phyloP scores from a whole-genome alignment of 2,797 vertebrate genomes.

The Lates japonicus region DNA sequence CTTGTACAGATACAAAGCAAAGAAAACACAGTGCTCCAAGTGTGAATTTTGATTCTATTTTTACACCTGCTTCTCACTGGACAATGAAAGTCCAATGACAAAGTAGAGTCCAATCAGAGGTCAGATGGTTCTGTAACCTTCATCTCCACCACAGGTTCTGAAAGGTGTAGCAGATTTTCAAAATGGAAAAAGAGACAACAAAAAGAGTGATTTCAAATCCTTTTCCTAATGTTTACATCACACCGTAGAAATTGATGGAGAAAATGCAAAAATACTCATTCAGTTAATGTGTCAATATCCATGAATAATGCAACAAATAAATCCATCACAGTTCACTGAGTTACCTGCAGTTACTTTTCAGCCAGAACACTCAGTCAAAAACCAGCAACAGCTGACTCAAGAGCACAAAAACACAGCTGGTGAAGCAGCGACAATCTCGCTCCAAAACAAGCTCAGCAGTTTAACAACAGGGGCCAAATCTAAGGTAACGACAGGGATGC shows the following conservation, averaged over 20 bases:
- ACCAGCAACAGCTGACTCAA: conserved; percentile 41
- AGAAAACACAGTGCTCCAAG: too few relatives aligned
- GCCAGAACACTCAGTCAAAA: conserved; percentile 41
- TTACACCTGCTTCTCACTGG: too few relatives aligned
- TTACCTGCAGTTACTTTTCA: conserved; percentile 43
- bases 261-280: conserved; percentile 25
- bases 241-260: background rate
- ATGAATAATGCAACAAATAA: conserved; percentile 36
- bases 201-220: background rate
- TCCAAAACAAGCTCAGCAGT: conserved; percentile 76
- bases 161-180: too few relatives aligned
- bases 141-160: too few relatives aligned
- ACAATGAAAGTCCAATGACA: too few relatives aligned
- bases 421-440: conserved; percentile 58
- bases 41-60: too few relatives aligned
- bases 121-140: too few relatives aligned
- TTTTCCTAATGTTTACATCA: background rate
- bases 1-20: too few relatives aligned
- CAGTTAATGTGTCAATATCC: background rate
- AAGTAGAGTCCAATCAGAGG: too few relatives aligned
- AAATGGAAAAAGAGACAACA: background rate
- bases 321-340: conserved; percentile 39
- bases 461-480: conserved; percentile 77
- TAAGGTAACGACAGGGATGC: conserved; percentile 74
- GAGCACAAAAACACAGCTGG: conserved; percentile 62